phyloP scores from a whole-genome alignment of 2,888 invertebrate species.

The Aphidoletes aphidimyza region DNA sequence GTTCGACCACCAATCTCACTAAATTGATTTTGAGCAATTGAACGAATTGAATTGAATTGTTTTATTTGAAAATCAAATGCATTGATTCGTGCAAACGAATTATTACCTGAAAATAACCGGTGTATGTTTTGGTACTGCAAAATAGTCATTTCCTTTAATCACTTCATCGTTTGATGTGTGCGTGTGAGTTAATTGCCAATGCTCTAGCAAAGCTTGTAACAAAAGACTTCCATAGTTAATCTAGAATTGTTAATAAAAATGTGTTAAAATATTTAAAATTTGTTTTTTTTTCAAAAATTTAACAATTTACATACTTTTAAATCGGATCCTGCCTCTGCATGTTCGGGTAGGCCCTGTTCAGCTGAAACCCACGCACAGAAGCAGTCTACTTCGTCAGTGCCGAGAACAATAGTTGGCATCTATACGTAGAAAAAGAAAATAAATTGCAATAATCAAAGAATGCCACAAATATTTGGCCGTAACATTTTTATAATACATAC shows the following conservation, averaged over 20 bases:
- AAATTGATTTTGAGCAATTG: constrained; percentile 49
- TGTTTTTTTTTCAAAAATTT: not conserved
- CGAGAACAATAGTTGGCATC: constrained; percentile 97
- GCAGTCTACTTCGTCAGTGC: constrained; percentile 97
- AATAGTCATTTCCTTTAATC: constrained; percentile 80
- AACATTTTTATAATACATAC: constrained; percentile 70
- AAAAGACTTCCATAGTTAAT: constrained; percentile 96
- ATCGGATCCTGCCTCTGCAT: constrained; percentile 65
- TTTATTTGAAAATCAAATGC: constrained; percentile 18
- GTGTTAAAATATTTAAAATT: not conserved
- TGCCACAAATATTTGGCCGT: no score
- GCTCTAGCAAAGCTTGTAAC: constrained; percentile 92
- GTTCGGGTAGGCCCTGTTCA: constrained; percentile 89
- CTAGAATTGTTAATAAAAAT: constrained; percentile 62
- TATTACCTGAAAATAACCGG: constrained; percentile 92
- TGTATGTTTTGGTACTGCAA: constrained; percentile 93
- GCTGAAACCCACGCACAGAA: constrained; percentile 99
- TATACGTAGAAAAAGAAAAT: constrained; percentile 62
- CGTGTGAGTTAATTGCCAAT: constrained; percentile 85
- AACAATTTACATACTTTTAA: constrained; percentile 61
- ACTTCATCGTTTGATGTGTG: constrained; percentile 75
- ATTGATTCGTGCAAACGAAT: constrained; percentile 43
- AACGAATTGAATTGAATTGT: constrained; percentile 54
- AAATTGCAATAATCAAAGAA: constrained; percentile 32
- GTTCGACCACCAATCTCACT: constrained; percentile 97